Evolutionary conservation across 2,797 vertebrate genomes (phyloP).

Genomic region (Neosilurus mollespiculum): DNA sequence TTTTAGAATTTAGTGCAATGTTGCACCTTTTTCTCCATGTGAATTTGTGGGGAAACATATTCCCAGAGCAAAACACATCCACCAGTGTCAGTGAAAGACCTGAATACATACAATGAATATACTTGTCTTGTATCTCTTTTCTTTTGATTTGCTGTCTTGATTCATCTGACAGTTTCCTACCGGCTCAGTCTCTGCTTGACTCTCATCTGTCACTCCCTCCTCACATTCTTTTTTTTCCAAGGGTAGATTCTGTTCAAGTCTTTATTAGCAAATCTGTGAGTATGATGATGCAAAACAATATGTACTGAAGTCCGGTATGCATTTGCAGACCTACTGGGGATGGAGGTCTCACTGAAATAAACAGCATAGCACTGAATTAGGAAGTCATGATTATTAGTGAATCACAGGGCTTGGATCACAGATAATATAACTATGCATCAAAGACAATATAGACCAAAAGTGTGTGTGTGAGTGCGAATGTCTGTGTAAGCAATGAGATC

Average conservation of each 20-base stretch:
- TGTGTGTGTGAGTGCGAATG: not conserved
- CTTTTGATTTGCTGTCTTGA: conserved; percentile 3
- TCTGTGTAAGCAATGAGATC: not conserved
- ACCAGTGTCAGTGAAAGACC: conserved; percentile 5
- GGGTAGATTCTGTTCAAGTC: not conserved
- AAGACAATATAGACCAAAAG: no score
- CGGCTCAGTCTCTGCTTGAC: conserved; percentile 7
- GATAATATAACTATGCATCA: not conserved
- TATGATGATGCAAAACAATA: not conserved
- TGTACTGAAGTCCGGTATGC: not conserved
- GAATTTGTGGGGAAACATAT: conserved; percentile 12
- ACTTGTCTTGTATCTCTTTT: not conserved
- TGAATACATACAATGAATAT: conserved; percentile 16
- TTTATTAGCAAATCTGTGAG: not conserved
- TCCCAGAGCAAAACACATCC: conserved; percentile 4
- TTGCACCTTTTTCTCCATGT: conserved; percentile 3
- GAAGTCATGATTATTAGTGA: not conserved
- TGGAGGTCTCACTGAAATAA: not conserved
- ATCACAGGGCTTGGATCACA: not conserved
- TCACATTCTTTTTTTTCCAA: not conserved
- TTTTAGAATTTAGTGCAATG: not conserved
- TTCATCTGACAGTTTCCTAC: conserved; percentile 10
- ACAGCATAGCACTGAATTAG: not conserved
- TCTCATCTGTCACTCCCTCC: conserved; percentile 9
- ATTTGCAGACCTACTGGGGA: not conserved